Base-by-base conservation (phyloP, 2,113 vertebrate species). In the Drymodes brunneopygia region DNA sequence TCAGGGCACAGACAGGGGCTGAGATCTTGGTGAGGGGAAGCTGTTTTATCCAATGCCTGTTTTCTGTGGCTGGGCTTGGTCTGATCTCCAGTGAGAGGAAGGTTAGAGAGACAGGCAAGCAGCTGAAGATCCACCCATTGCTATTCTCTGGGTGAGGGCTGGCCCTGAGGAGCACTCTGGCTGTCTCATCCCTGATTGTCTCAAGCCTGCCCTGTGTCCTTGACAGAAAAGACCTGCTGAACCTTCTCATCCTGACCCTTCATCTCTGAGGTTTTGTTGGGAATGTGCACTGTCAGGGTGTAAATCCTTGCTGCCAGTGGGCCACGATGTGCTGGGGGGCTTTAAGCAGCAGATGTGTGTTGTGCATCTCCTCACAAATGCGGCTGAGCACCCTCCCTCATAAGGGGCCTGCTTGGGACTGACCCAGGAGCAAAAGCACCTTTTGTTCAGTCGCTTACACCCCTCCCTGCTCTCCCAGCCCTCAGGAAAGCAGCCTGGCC, bases 341-440 rank as follows among this genome's bases (percentile, higher is more conserved):
- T 70, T 81, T 44, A 54, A 70, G 60, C 58, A 62, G 72, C 79
- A 60, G 31, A 44, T 2, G 1, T 27, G 29, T 25, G 14, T 60
- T 25, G n/a, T 47, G 20, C 1, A 2, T 66, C 61, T 89, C 44
- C 24, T 82, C 73, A 40, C 50, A 81, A 33, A 62, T 12, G 19
- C 1, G 2, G 13, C 42, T 40, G 53, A 54, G 20, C 18, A 33
- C 7, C 14, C 5, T 62, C 15, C 25, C 9, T 8, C 2, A 0
- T 31, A 58, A 78, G 42, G 8, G 82, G 4, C 51, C 71, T 82
- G 18, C 64, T 23, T 44, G 16, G 38, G 60, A n/a, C 38, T 86
- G 38, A 48, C 27, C 15, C 56, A 48, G 44, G 40, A 83, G 88
- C 14, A 27, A 38, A 62, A 66, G 24, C 35, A 45, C 31, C 47